Percentiles rank a stretch among this genome's conserved stretches.
Evolutionary conservation across 2,113 vertebrate species (phyloP).

Genomic region (Sander vitreus): DNA sequence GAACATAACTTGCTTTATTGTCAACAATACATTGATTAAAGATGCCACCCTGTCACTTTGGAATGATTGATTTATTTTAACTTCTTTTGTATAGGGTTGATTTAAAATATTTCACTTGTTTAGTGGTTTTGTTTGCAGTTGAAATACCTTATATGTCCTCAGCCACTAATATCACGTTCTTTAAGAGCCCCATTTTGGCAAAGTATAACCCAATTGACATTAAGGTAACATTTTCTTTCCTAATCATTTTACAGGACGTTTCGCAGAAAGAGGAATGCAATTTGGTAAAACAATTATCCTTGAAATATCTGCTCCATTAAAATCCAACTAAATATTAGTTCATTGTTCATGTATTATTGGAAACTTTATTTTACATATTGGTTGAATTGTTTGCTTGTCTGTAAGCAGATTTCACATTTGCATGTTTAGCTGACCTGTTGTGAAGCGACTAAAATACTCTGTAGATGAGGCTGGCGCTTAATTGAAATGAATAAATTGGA

Average conservation of each 20-base stretch:
- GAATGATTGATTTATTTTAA: conserved; percentile 51
- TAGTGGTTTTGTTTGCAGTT: too few species aligned
- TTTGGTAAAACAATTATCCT: not conserved
- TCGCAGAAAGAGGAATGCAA: not conserved
- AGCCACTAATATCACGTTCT: not conserved
- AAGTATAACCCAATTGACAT: not conserved
- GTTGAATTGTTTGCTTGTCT: not conserved
- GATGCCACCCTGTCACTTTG: conserved; percentile 74
- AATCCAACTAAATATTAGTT: too few species aligned
- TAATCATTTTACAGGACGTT: not conserved
- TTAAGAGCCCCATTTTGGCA: not conserved
- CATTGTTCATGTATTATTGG: not conserved
- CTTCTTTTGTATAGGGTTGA: not conserved
- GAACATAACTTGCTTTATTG: conserved; percentile 77
- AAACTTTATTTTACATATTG: not conserved
- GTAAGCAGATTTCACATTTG: not conserved
- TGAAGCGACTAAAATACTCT: not conserved
- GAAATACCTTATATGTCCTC: not conserved
- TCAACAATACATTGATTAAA: conserved; percentile 80
- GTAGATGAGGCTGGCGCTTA: not conserved
- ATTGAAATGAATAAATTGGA: not conserved
- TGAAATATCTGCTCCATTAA: not conserved
- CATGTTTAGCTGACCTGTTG: not conserved
- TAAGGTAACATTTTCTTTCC: not conserved
- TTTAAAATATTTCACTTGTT: not conserved